Evolutionary conservation across 2,797 vertebrate species (phyloP).

Genomic region (Caiman crocodilus): DNA sequence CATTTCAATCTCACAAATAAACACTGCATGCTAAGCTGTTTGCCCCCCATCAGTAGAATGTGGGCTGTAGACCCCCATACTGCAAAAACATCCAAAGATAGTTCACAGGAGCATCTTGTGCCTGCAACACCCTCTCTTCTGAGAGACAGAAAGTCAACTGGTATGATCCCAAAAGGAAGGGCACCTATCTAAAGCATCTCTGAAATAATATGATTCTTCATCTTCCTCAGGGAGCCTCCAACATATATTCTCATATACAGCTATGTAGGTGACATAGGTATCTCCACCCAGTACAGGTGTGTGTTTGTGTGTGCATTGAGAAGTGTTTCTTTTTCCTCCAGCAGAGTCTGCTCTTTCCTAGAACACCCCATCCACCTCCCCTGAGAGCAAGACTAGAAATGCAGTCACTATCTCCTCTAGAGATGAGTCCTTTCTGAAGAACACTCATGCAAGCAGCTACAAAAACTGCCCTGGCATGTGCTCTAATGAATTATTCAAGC

Average conservation of each 20-base stretch:
- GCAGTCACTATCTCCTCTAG: background rate
- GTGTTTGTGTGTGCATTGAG: background rate
- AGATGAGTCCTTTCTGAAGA: background rate
- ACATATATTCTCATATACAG: background rate
- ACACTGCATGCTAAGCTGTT: background rate
- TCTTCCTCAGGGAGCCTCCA: background rate
- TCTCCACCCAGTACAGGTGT: background rate
- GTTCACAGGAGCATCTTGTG: rapidly evolving
- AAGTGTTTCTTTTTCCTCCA: background rate
- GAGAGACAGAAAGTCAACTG: background rate
- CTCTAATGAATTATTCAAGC: background rate
- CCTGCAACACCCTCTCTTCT: background rate
- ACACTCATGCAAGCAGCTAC: background rate
- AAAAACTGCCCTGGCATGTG: background rate
- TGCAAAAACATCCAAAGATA: background rate
- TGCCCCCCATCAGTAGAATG: background rate
- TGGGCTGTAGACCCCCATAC: background rate
- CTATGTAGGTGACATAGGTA: background rate
- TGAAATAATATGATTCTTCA: background rate
- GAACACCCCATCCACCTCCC: background rate
- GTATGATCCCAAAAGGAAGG: background rate
- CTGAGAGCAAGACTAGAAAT: background rate
- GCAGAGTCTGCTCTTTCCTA: background rate
- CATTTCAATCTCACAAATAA: background rate
- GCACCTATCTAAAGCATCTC: background rate